These are phyloP conservation scores for Caerostris darwini DNA, from an alignment of 1,140 invertebrate genomes.

Conservation along the genomic window DNA sequence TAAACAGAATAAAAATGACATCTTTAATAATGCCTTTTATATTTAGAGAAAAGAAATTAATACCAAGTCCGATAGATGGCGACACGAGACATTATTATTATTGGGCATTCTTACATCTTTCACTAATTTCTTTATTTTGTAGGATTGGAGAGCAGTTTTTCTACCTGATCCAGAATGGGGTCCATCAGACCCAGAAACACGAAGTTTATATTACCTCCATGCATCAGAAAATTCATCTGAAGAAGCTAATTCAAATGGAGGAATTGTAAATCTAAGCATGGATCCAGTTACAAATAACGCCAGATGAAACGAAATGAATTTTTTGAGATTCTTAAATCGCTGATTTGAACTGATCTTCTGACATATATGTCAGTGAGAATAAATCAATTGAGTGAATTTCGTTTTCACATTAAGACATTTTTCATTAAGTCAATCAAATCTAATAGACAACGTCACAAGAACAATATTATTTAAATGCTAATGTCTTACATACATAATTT, in stretches of 20 bases:
- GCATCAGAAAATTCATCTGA: neutral
- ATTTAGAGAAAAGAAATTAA: neutral
- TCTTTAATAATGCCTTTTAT: neutral
- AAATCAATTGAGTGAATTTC: no score
- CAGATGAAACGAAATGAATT: neutral
- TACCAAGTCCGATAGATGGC: neutral
- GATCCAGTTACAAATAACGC: neutral
- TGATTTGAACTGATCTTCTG: no score
- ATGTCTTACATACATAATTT: no score
- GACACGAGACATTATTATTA: neutral
- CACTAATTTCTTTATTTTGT: neutral
- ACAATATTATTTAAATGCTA: no score
- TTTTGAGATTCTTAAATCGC: no score
- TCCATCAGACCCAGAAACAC: conserved; percentile 80
- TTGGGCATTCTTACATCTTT: neutral
- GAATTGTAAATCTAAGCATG: conserved; percentile 51
- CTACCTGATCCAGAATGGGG: conserved; percentile 81
- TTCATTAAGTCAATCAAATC: no score
- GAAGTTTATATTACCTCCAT: conserved; percentile 61
- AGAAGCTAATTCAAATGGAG: neutral
- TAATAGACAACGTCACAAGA: no score
- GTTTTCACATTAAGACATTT: no score
- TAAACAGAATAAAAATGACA: neutral
- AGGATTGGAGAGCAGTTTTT: conserved; percentile 81
- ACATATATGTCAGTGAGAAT: no score